phyloP scores from a whole-genome alignment of 2,113 vertebrate genomes.

The Gallinago media region DNA sequence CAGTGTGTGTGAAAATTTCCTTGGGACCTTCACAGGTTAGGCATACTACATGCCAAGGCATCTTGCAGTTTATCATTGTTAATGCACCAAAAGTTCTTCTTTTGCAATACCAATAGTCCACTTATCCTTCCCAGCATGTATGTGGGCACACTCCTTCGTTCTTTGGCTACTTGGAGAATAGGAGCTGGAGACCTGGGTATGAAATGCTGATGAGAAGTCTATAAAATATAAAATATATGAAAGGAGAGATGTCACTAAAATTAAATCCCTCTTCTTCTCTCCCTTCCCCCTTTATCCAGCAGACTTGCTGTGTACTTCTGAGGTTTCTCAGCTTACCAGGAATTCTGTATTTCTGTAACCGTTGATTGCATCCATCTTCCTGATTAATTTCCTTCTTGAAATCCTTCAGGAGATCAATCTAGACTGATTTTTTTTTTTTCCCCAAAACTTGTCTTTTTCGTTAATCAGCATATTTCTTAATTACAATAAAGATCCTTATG shows the following conservation, averaged over 20 bases:
- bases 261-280: neutral
- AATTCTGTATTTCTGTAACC: neutral
- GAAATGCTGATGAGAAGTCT: neutral
- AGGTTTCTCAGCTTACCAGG: neutral
- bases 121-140: neutral
- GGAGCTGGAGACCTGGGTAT: neutral
- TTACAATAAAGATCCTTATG: neutral
- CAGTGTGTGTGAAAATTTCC: neutral
- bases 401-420: constrained; percentile 29
- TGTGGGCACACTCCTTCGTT: neutral
- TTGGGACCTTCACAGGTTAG: neutral
- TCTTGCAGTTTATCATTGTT: neutral
- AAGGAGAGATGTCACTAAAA: neutral
- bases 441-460: neutral
- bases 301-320: neutral
- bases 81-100: neutral
- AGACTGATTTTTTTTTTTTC: constrained; percentile 21
- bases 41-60: neutral
- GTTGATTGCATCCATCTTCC: neutral
- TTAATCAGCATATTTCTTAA: constrained; percentile 40
- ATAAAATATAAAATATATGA: neutral
- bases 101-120: neutral
- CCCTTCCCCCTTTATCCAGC: neutral
- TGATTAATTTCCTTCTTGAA: constrained; percentile 37
- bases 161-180: neutral